phyloP scores from a whole-genome alignment of 1,140 invertebrate genomes.

The Phymastichus coffea region DNA sequence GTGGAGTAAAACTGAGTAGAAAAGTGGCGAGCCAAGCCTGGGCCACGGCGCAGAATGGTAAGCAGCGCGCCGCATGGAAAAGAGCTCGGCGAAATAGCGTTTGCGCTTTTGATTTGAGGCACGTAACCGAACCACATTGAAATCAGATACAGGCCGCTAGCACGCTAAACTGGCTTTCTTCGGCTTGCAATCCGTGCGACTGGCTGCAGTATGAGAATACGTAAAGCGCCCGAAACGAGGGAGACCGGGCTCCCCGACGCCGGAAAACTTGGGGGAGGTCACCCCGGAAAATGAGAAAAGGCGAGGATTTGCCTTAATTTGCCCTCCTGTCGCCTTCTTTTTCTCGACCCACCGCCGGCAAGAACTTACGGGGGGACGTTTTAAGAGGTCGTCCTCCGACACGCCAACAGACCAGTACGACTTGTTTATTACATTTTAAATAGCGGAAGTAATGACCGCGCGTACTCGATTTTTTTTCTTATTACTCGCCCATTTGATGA shows the following conservation, averaged over 20 bases:
- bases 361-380: not conserved
- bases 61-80: not conserved
- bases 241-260: constrained; percentile 9
- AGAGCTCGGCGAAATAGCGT: not conserved
- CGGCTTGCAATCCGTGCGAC: constrained; percentile 28
- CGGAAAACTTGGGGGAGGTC: not conserved
- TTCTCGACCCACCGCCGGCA: not conserved
- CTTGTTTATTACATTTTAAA: constrained; percentile 27
- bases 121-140: constrained; percentile 53
- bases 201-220: constrained; percentile 41
- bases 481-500: not conserved
- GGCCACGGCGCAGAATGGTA: not conserved
- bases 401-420: not conserved
- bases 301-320: not conserved
- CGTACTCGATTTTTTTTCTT: not conserved
- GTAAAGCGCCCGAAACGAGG: constrained; percentile 33
- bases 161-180: constrained; percentile 45
- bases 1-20: not conserved
- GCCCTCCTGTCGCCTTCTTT: not conserved
- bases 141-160: constrained; percentile 46
- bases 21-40: not conserved
- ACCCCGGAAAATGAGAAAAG: constrained; percentile 25
- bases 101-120: constrained; percentile 51
- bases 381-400: constrained; percentile 8
- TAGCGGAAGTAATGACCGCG: constrained; percentile 21